Base-by-base conservation (phyloP, 2,797 vertebrate species). In the Scarus forsteni region DNA sequence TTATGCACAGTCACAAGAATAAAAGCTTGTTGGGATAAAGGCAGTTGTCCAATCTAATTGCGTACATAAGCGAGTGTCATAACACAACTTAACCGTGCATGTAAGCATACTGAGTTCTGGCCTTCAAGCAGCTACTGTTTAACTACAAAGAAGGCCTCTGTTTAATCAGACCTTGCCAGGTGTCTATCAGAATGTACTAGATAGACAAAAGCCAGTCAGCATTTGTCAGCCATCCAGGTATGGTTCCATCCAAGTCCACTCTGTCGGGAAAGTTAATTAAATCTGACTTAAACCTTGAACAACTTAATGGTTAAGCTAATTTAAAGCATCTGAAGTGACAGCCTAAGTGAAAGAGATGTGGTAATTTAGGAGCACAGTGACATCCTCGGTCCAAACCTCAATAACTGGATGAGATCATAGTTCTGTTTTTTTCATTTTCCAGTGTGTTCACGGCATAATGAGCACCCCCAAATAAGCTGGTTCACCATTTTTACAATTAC, bases 391-490 rank as follows among this genome's bases (percentile, higher is more conserved):
- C 10, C 65, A 79, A 16, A 18, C 44, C 10, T 61, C 48, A 77
- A 78, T 73, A 83, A 81, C 69, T 79, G 73, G 69, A 77, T 44
- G 51, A 70, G 48, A 66, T 54, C 52, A 75, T 60, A 12, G 19
- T 57, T 11, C 50, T 70, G 77, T 63, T 71, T 49, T 44, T 55
- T 44, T 15, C 16, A 4, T 53, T 44, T 48, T 51, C 27, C 50
- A 34, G 6, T 34, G 11, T 73, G 57, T 40, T 71, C 19, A 60
- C 51, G 9, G 8, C 53, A 43, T 38, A 55, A 66, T 77, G 13
- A 51, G 56, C 38, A 8, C 2, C 36, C 56, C 13, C 58, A 65
- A 34, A 65, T 69, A 62, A 76, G 66, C 38, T 43, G 52, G 18
- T 67, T 79, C 40, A 15, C 44, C 3, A 2, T 48, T 68, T 80